Conservation (phyloP, 2,113 vertebrate genomes). For the Lathamus discolor region DNA sequence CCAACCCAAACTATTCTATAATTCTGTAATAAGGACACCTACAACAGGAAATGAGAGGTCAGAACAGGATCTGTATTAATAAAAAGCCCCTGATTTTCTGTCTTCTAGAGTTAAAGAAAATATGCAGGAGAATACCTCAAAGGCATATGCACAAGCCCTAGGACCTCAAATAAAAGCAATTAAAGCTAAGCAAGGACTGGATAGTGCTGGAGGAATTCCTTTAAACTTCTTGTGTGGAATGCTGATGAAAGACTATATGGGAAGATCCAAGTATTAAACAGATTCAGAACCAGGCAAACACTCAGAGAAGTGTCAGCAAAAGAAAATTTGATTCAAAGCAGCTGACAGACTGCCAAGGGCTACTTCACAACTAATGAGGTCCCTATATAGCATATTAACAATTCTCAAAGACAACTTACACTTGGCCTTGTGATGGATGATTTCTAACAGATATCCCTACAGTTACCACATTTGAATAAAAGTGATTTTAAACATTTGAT, state of each 20-base stretch:
- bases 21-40: not conserved
- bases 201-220: constrained; percentile 1
- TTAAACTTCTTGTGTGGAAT: constrained; percentile 34
- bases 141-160: not conserved
- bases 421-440: not conserved
- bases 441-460: not conserved
- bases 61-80: not conserved
- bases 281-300: not conserved
- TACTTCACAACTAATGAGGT: not conserved
- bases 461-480: not conserved
- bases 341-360: not conserved
- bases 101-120: constrained; percentile 32
- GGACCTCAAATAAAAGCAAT: constrained; percentile 30
- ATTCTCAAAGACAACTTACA: not conserved
- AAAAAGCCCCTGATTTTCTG: not conserved
- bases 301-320: not conserved
- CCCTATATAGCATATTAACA: not conserved
- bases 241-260: not conserved
- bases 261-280: constrained; percentile 1
- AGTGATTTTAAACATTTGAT: not conserved
- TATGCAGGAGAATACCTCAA: constrained; percentile 11
- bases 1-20: not conserved
- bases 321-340: constrained; percentile 14
- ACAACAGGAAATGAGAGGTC: not conserved
- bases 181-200: constrained; percentile 13